These are phyloP conservation scores for Aplodontia rufa DNA, from an alignment of 2,113 vertebrate species.

Conservation along the genomic window DNA sequence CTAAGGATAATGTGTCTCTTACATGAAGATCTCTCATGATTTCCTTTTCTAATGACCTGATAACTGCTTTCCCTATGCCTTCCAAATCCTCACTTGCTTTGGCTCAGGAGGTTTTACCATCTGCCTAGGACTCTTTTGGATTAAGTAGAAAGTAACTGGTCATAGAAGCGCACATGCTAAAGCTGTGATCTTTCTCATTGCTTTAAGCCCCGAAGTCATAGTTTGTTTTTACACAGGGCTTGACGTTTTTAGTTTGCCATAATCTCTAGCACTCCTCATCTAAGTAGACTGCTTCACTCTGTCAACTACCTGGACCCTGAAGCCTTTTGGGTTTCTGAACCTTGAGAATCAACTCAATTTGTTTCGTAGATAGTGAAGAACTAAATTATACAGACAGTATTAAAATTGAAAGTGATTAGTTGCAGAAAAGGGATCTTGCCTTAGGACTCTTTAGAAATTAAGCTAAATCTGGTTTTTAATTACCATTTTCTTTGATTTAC, in stretches of 20 bases:
- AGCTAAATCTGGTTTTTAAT: not conserved
- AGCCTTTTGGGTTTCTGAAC: not conserved
- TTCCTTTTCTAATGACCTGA: not conserved
- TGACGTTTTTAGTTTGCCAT: not conserved
- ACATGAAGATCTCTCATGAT: not conserved
- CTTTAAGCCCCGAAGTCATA: not conserved
- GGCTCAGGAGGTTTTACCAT: not conserved
- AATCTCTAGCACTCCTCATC: not conserved
- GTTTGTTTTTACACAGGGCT: not conserved
- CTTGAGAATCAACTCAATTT: not conserved
- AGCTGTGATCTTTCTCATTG: not conserved
- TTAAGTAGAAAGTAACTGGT: not conserved
- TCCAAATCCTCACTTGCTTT: not conserved
- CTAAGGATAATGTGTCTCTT: not conserved
- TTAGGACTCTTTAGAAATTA: constrained; percentile 28
- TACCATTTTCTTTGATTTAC: not conserved
- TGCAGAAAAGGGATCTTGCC: not conserved
- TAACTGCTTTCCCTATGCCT: not conserved
- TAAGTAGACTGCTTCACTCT: not conserved
- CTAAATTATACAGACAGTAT: not conserved
- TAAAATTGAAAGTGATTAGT: not conserved
- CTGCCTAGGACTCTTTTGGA: not conserved
- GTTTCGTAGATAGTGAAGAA: not conserved
- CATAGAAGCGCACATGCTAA: not conserved
- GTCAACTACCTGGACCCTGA: not conserved